Evolutionary conservation across 2,888 invertebrate species (phyloP).

Genomic region (Ophonus ardosiacus): DNA sequence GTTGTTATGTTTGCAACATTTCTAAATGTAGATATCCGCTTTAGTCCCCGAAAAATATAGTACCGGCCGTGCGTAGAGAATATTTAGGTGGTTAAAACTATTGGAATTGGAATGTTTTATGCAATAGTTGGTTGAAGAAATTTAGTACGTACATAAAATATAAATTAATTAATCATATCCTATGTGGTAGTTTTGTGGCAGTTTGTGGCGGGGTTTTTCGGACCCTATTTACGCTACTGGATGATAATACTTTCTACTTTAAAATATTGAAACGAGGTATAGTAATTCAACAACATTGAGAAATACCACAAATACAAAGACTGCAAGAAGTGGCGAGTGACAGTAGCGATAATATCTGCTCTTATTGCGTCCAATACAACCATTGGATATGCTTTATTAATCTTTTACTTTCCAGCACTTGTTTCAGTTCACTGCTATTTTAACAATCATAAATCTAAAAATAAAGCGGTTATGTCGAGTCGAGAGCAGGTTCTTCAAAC

Average conservation of each 20-base stretch:
- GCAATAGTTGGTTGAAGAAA: neutral
- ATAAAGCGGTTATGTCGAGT: neutral
- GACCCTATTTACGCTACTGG: no score
- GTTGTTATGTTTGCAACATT: no score
- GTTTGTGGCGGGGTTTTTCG: no score
- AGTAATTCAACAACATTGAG: conserved; percentile 21
- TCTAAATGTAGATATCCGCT: no score
- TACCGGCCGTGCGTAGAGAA: no score
- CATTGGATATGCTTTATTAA: conserved; percentile 49
- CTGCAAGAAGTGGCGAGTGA: conserved; percentile 32
- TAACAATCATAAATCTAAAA: conserved; percentile 12
- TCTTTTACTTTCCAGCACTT: conserved; percentile 41
- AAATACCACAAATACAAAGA: conserved; percentile 9
- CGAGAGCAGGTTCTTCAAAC: neutral
- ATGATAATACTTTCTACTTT: neutral
- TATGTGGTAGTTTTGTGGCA: no score
- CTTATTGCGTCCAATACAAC: conserved; percentile 17
- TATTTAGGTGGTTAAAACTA: no score
- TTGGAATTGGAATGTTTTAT: no score
- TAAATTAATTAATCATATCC: no score
- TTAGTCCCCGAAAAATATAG: no score
- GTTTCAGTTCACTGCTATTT: conserved; percentile 35
- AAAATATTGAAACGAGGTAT: neutral
- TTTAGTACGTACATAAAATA: neutral
- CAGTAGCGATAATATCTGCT: conserved; percentile 42